Percentiles rank a stretch among this genome's conserved stretches.
phyloP scores from a whole-genome alignment of 2,113 vertebrate genomes.

The Rhea pennata region DNA sequence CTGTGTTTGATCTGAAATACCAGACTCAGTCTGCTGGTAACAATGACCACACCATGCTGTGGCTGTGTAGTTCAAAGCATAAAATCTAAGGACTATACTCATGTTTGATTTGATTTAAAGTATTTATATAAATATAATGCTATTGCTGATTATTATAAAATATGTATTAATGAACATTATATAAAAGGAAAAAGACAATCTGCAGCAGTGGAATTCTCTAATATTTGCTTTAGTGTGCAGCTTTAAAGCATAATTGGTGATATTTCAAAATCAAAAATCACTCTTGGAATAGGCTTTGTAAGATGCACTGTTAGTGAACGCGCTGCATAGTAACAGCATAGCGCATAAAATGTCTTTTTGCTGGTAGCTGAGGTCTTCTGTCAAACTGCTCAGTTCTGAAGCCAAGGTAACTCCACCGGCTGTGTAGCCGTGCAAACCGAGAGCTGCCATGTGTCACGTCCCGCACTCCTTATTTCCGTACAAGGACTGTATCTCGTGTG shows the following conservation, averaged over 20 bases:
- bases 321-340: background rate
- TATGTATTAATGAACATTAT: background rate
- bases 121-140: background rate
- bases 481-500: background rate
- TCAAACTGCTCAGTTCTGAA: background rate
- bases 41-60: constrained; percentile 52
- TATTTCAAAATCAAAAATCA: background rate
- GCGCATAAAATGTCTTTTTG: background rate
- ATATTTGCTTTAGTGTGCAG: background rate
- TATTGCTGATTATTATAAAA: background rate
- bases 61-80: constrained; percentile 54
- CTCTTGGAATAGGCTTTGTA: background rate
- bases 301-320: background rate
- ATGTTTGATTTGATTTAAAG: background rate
- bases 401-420: background rate
- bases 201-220: background rate
- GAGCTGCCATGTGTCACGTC: background rate
- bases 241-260: background rate
- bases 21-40: constrained; percentile 51
- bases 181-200: background rate
- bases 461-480: background rate
- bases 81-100: background rate
- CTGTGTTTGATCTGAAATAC: constrained; percentile 70
- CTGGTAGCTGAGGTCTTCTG: background rate
- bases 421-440: background rate